Base-by-base conservation (phyloP, 2,113 vertebrate species). In the Chunga burmeisteri region DNA sequence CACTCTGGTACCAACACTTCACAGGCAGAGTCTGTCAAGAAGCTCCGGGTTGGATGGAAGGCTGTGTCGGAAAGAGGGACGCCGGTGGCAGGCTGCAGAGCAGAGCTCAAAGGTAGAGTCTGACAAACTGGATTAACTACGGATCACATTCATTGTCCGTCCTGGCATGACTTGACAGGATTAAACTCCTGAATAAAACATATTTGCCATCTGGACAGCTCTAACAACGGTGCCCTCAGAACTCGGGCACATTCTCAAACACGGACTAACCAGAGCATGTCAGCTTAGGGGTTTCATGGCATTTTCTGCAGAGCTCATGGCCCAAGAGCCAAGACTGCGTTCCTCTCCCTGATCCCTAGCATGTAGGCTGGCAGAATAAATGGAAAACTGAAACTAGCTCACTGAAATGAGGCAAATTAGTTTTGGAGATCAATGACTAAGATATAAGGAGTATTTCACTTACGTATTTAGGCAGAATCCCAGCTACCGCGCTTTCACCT, bases 161-260 rank as follows among this genome's bases (percentile, higher is more conserved):
- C 86, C 90, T 81, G 81, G 73, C 10, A 2, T 82, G 91, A 85
- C 78, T 67, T 79, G 87, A 72, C 81, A 82, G 90, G 92, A 96
- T 94, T 95, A 93, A 94, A 81, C n/a, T 95, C 77, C 84, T 78
- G 70, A 94, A 96, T 94, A 81, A 94, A 96, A 96, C 70, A 59
- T 73, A 52, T 59, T 62, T 87, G 78, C 87, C 89, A 93, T 90
- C 81, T 93, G 91, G 89, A 55, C 34, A 89, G 81, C 73, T 65
- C 61, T 63, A 71, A 47, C 67, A 73, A 36, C 1, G 8, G 47
- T 18, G 34, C 10, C n/a, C 63, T 71, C 12, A 47, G 38, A 91
- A 17, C 58, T 68, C 36, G 0, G 9, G 5, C 4, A 4, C 36
- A 25, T 44, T n/a, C 63, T 73, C 5, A 9, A 25, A 38, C 52